Evolutionary conservation across 1,140 invertebrate species (phyloP).

Genomic region (Polypedilum vanderplanki): DNA sequence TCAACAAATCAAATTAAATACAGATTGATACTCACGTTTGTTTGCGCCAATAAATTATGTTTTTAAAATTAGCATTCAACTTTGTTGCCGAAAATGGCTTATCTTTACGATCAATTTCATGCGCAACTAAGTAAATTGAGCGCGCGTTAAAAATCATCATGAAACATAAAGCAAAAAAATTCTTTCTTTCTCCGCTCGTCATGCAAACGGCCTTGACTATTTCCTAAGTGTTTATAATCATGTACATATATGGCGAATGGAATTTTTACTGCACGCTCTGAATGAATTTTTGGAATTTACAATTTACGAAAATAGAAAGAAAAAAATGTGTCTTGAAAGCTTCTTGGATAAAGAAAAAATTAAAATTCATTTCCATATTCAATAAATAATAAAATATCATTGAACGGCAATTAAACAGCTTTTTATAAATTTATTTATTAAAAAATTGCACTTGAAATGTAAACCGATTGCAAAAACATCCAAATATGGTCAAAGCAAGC

Average conservation of each 20-base stretch:
- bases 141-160: neutral
- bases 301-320: neutral
- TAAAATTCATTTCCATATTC: neutral
- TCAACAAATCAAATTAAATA: no score
- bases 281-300: neutral
- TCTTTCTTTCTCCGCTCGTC: no score
- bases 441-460: slow-evolving; percentile 25
- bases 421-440: slow-evolving; percentile 20
- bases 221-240: slow-evolving; percentile 4
- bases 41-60: slow-evolving; percentile 1
- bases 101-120: neutral
- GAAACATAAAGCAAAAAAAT: neutral
- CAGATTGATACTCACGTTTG: no score
- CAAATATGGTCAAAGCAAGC: slow-evolving; percentile 16
- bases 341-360: no score
- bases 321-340: neutral
- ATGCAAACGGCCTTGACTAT: neutral
- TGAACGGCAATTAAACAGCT: slow-evolving; percentile 16
- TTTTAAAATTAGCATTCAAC: neutral
- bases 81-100: slow-evolving; percentile 12
- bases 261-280: slow-evolving; percentile 10
- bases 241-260: neutral
- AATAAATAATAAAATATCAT: neutral
- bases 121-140: neutral
- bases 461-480: slow-evolving; percentile 21